phyloP scores from a whole-genome alignment of 2,888 invertebrate species.

The Exocentrus adspersus region DNA sequence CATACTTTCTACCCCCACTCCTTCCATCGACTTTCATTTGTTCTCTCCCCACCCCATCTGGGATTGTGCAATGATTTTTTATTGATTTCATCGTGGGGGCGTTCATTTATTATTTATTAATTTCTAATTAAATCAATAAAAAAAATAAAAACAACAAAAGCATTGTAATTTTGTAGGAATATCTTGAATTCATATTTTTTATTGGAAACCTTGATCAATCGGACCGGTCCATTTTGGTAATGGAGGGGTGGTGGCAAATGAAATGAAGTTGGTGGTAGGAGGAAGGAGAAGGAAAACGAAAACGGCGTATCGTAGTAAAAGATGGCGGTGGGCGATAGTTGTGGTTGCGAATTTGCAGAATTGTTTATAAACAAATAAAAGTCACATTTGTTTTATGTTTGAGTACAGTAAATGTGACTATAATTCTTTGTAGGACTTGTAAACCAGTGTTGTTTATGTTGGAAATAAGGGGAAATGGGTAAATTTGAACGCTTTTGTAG shows the following conservation, averaged over 20 bases:
- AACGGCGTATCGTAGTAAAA: slow-evolving; percentile 60
- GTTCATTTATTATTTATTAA: slow-evolving; percentile 2
- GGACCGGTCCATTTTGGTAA: slow-evolving; percentile 59
- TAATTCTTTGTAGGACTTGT: neutral
- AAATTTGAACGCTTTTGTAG: slow-evolving; percentile 49
- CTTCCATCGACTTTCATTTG: slow-evolving; percentile 47
- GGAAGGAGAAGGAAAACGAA: slow-evolving; percentile 54
- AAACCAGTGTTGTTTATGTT: slow-evolving; percentile 11
- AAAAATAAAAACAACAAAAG: no score
- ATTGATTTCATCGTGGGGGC: slow-evolving; percentile 15
- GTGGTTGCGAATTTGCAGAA: slow-evolving; percentile 61
- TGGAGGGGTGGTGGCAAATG: slow-evolving; percentile 47
- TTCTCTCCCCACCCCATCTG: slow-evolving; percentile 49
- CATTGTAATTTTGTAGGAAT: neutral
- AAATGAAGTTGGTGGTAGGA: no score
- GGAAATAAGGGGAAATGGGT: slow-evolving; percentile 27
- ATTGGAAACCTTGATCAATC: slow-evolving; percentile 43
- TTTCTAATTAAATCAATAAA: no score
- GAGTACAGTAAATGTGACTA: neutral
- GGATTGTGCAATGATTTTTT: slow-evolving; percentile 41
- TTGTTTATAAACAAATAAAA: slow-evolving; percentile 59
- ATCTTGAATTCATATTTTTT: slow-evolving; percentile 6
- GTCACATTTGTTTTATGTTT: slow-evolving; percentile 9
- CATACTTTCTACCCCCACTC: slow-evolving; percentile 53
- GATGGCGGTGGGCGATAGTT: slow-evolving; percentile 62